Evolutionary conservation across 2,888 invertebrate species (phyloP).

Genomic region (Acanthacorydalis orientalis): DNA sequence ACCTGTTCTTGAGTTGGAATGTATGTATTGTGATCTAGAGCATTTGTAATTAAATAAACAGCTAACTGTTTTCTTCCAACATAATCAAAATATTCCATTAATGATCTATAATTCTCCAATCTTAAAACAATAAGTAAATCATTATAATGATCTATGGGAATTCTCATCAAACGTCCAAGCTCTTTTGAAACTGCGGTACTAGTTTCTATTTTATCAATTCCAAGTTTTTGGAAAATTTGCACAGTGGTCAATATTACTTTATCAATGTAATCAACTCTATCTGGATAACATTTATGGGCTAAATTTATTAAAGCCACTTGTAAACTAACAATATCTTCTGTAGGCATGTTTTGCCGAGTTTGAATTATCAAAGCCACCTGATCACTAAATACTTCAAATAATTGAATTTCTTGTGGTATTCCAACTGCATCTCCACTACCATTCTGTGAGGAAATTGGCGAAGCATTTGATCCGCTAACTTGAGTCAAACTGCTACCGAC

Average conservation of each 20-base stretch:
- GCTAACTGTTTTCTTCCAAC: constrained; percentile 72
- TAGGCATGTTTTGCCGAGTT: constrained; percentile 85
- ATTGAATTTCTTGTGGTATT: constrained; percentile 71
- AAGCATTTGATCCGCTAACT: neutral
- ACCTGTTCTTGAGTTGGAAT: constrained; percentile 82
- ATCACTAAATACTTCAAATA: constrained; percentile 96
- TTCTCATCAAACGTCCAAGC: constrained; percentile 78
- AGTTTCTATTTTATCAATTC: constrained; percentile 63
- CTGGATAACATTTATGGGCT: constrained; percentile 92
- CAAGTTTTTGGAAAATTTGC: constrained; percentile 68
- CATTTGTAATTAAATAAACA: constrained; percentile 76
- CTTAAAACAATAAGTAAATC: constrained; percentile 76
- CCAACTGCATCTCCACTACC: neutral
- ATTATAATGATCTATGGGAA: constrained; percentile 90
- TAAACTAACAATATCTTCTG: constrained; percentile 89
- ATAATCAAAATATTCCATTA: constrained; percentile 78
- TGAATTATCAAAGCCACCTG: constrained; percentile 91
- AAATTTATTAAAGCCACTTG: constrained; percentile 90
- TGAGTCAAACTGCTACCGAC: constrained; percentile 20
- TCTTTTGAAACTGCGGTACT: constrained; percentile 81
- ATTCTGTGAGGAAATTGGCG: neutral
- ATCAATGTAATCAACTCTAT: constrained; percentile 86
- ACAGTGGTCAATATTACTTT: constrained; percentile 40
- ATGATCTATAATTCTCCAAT: constrained; percentile 70
- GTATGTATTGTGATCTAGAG: constrained; percentile 74